phyloP scores from a whole-genome alignment of 2,797 vertebrate species.

The Lemur catta region DNA sequence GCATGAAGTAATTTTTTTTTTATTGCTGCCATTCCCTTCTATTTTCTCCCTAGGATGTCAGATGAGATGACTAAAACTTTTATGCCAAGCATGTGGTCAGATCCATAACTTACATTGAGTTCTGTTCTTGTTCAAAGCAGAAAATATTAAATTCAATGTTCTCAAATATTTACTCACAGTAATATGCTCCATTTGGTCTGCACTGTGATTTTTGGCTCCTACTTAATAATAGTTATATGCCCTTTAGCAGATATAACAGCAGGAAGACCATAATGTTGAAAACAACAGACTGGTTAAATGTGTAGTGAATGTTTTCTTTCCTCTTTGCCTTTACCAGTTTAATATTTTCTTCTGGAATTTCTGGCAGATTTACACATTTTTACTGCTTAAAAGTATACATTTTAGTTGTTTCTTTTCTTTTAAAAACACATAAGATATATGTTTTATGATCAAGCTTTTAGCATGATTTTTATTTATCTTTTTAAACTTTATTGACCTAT shows the following conservation, averaged over 20 bases:
- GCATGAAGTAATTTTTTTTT: background rate
- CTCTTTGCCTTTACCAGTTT: constrained; percentile 30
- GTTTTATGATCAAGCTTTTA: background rate
- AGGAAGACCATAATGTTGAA: constrained; percentile 65
- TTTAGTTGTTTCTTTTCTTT: background rate
- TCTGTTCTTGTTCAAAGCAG: constrained; percentile 51
- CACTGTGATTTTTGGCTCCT: constrained; percentile 61
- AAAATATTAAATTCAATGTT: constrained; percentile 67
- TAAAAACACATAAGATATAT: background rate
- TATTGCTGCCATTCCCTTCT: background rate
- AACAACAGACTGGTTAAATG: constrained; percentile 69
- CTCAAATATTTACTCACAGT: constrained; percentile 75
- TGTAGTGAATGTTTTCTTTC: constrained; percentile 39
- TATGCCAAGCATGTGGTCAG: background rate
- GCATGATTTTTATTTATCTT: background rate
- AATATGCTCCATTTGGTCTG: constrained; percentile 67
- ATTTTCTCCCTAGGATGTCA: constrained; percentile 30
- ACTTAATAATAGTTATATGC: constrained; percentile 69
- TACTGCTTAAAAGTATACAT: background rate
- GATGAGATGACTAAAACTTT: constrained; percentile 35
- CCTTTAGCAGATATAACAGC: constrained; percentile 75
- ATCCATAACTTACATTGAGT: background rate
- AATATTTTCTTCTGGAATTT: constrained; percentile 44
- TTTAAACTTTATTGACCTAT: background rate
- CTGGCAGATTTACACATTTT: constrained; percentile 21